A percentile compares a stretch with the other conserved stretches of the same genome.
These are phyloP conservation scores for Sterna hirundo DNA, from an alignment of 2,113 vertebrate genomes.

Conservation along the genomic window DNA sequence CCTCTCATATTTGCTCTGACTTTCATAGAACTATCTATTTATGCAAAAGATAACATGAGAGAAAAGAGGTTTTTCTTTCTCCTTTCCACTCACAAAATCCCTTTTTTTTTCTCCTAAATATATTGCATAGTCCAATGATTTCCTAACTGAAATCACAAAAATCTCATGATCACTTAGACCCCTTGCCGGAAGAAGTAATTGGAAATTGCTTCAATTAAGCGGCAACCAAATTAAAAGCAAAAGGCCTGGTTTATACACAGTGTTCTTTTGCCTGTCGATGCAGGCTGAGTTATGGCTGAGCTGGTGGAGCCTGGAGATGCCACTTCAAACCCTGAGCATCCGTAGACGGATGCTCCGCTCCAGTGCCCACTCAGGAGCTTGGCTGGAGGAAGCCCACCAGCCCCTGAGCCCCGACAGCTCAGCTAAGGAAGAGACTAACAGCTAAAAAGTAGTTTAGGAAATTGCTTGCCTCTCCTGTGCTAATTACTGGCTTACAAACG, in stretches of 20 bases:
- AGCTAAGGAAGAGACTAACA: background rate
- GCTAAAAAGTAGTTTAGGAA: background rate
- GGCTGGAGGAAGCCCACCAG: background rate
- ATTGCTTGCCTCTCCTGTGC: background rate
- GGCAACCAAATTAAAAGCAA: background rate
- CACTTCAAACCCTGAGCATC: background rate
- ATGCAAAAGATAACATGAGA: background rate
- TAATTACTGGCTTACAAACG: background rate
- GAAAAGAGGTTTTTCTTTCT: background rate
- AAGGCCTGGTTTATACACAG: background rate
- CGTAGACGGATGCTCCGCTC: fast-evolving
- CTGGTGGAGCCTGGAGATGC: background rate
- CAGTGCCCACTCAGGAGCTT: background rate
- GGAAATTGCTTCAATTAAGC: background rate
- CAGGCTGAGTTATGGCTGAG: background rate
- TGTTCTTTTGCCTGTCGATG: background rate
- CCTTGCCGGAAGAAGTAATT: background rate
- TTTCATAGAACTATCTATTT: background rate
- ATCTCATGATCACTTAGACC: background rate
- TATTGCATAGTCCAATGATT: background rate
- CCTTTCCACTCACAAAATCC: background rate
- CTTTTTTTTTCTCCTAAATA: background rate
- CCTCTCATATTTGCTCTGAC: background rate
- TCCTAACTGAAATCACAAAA: background rate
- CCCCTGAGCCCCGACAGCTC: background rate